Evolutionary conservation across 2,888 invertebrate species (phyloP).

Genomic region (Cephus nigrinus): DNA sequence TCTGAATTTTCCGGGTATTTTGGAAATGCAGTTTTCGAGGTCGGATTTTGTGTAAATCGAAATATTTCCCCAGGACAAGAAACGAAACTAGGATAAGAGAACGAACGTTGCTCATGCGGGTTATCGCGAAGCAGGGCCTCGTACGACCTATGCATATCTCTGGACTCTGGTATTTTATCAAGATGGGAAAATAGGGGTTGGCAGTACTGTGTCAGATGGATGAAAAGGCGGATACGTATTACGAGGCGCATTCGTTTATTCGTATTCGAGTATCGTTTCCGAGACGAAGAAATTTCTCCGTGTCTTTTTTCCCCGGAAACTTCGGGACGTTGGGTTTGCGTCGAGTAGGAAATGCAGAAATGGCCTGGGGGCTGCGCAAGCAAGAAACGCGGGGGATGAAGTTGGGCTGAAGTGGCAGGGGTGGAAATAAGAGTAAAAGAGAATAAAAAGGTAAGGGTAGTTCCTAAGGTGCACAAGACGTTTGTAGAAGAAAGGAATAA

Average conservation of each 20-base stretch:
- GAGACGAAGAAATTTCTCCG: not conserved
- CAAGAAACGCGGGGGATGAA: not conserved
- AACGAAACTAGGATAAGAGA: not conserved
- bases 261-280: not conserved
- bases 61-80: not conserved
- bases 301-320: not conserved
- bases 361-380: constrained; percentile 2
- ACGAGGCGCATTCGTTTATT: not conserved
- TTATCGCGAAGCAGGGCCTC: not conserved
- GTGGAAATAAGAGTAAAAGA: constrained; percentile 1
- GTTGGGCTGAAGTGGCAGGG: constrained; percentile 5
- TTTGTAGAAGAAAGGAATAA: constrained; percentile 11
- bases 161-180: not conserved
- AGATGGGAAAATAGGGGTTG: not conserved
- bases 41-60: not conserved
- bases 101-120: not conserved
- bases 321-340: not conserved
- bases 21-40: not conserved
- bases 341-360: not conserved
- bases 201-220: not conserved
- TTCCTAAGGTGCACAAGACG: constrained; percentile 8
- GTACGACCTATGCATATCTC: not conserved
- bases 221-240: not conserved
- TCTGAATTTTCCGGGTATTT: not conserved
- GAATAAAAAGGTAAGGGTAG: constrained; percentile 25